Conservation (phyloP, 2,797 vertebrate genomes). For the Tokudaia muenninki region DNA sequence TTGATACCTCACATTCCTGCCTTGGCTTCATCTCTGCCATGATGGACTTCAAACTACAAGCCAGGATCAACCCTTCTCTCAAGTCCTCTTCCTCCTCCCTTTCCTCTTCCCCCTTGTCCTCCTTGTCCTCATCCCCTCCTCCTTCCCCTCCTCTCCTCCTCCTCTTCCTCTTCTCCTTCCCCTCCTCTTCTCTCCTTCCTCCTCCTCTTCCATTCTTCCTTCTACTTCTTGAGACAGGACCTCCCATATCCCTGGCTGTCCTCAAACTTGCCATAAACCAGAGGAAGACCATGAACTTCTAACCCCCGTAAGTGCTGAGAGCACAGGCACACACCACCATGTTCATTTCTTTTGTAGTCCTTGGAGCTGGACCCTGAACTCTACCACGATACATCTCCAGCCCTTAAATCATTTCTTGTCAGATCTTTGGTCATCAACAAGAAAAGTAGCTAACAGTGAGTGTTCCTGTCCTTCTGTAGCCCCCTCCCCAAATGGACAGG, state of each 20-base stretch:
- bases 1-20: background rate
- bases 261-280: background rate
- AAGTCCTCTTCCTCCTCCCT: too few species aligned
- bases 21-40: background rate
- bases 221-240: background rate
- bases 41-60: background rate
- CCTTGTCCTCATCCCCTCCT: too few species aligned
- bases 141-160: too few species aligned
- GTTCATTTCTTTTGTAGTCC: background rate
- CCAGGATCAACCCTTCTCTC: background rate
- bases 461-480: background rate
- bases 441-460: background rate
- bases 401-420: background rate
- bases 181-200: background rate
- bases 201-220: too few species aligned
- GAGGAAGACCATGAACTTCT: background rate
- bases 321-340: background rate
- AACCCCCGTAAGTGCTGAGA: rapidly evolving
- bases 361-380: background rate
- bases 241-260: background rate
- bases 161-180: too few species aligned
- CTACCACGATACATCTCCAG: background rate
- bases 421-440: background rate
- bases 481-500: background rate
- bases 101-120: too few species aligned